Base-by-base conservation (phyloP, 92 coral and sea anemone species). In the Palythoa heliodiscus region DNA sequence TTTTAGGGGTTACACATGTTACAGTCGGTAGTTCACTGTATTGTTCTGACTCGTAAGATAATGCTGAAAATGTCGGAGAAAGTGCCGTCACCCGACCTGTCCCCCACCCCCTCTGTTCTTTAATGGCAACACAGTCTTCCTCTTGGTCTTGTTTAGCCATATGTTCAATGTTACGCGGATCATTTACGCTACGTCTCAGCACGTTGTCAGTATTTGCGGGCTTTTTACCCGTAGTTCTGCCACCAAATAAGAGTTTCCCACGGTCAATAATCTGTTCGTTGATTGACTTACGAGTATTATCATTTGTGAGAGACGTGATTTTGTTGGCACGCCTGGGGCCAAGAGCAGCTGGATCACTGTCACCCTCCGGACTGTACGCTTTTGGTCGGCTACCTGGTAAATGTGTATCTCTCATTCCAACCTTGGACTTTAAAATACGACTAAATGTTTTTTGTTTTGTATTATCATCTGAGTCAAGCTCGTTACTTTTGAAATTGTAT, bases 311-410 rank as follows among this genome's bases (percentile, higher is more conserved):
- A 23, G 20, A 52, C 10, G 61, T 47, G 39, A 37, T 84, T 83
- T 61, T 87, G 87, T 76, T 35, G 75, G 61, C 86, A 87, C 66
- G 87, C 79, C 80, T 85, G 23, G 88, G 88, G 17, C 86, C 82
- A 16, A 87, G 86, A 52, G 76, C 75, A 71, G 93, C 90, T 4
- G 98, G 85, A 75, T 94, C 98, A 70, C 98, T 94, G 5, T 90
- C 95, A 52, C 98, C 98, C 73, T 94, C 98, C 14, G 98, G 98
- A n/a, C 92, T 93, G 53, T 89, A 88, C 48, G 88, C 98, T 15
- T 87, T 91, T 13, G 98, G 95, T 61, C 93, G 93, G 22, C 89
- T 82, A 23, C 70, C 88, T 52, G 75, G n/a, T 43, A 73, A 82
- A 52, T 70, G 72, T 13, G 87, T 10, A n/a, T 70, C 67, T 73